Evolutionary conservation across 1,140 invertebrate genomes (phyloP).

Genomic region (Phymastichus coffea): DNA sequence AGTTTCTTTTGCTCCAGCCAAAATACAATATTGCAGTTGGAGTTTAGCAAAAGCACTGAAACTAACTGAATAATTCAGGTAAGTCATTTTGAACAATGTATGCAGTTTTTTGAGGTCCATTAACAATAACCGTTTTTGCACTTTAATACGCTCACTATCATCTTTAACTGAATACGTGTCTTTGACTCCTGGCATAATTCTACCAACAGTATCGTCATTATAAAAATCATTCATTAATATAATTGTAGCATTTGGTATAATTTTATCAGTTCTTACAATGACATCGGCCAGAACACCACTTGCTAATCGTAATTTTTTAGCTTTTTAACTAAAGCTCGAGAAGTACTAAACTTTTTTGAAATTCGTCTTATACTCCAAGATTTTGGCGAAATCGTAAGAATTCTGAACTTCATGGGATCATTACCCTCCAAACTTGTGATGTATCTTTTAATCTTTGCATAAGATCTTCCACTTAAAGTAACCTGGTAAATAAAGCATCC

Average conservation of each 20-base stretch:
- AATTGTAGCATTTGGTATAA: neutral
- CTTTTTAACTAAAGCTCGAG: neutral
- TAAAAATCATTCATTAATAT: neutral
- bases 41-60: conserved; percentile 54
- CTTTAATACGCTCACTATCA: too few species aligned
- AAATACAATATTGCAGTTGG: too few species aligned
- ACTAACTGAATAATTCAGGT: neutral
- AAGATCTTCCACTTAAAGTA: neutral
- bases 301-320: neutral
- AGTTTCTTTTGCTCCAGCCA: too few species aligned
- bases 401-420: neutral
- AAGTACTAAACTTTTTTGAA: neutral
- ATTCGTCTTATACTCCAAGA: too few species aligned
- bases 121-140: neutral
- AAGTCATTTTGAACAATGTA: neutral
- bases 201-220: too few species aligned
- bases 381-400: neutral
- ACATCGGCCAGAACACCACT: neutral
- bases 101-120: neutral
- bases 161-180: neutral
- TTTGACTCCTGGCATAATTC: too few species aligned
- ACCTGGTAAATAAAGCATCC: neutral
- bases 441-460: neutral
- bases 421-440: neutral
- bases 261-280: neutral